Conservation (phyloP, 2,113 vertebrate genomes). For the Larimichthys crocea region DNA sequence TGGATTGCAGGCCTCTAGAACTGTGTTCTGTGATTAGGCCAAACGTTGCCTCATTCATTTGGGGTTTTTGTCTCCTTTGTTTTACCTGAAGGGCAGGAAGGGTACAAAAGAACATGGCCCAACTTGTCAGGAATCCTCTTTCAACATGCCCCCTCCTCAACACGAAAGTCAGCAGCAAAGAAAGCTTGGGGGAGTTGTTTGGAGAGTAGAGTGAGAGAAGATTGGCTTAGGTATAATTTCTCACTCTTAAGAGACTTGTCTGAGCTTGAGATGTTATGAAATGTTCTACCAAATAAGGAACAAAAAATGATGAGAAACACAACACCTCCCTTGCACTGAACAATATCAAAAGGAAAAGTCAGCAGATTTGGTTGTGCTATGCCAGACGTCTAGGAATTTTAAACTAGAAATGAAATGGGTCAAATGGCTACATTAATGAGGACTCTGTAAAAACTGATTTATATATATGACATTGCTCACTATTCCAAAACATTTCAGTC, state of each 20-base stretch:
- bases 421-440: background rate
- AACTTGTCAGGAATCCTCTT: slow-evolving; percentile 77
- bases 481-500: background rate
- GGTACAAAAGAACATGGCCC: slow-evolving; percentile 64
- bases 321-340: background rate
- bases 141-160: slow-evolving; percentile 19
- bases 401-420: background rate
- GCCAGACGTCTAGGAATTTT: too few species aligned
- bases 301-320: slow-evolving; percentile 16
- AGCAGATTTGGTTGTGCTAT: slow-evolving; percentile 5
- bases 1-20: slow-evolving; percentile 36
- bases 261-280: slow-evolving; percentile 67
- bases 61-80: slow-evolving; percentile 43
- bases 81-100: slow-evolving; percentile 44
- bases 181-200: slow-evolving; percentile 28
- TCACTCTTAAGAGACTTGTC: slow-evolving; percentile 59
- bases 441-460: background rate
- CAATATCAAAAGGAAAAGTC: slow-evolving; percentile 7
- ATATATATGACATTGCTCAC: background rate
- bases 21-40: slow-evolving; percentile 66
- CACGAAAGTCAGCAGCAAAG: slow-evolving; percentile 24
- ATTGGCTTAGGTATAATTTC: slow-evolving; percentile 41
- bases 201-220: slow-evolving; percentile 19
- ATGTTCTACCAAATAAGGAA: slow-evolving; percentile 37
- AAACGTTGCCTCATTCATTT: slow-evolving; percentile 47